phyloP scores from a whole-genome alignment of 2,888 invertebrate species.

The Phlogophora meticulosa region DNA sequence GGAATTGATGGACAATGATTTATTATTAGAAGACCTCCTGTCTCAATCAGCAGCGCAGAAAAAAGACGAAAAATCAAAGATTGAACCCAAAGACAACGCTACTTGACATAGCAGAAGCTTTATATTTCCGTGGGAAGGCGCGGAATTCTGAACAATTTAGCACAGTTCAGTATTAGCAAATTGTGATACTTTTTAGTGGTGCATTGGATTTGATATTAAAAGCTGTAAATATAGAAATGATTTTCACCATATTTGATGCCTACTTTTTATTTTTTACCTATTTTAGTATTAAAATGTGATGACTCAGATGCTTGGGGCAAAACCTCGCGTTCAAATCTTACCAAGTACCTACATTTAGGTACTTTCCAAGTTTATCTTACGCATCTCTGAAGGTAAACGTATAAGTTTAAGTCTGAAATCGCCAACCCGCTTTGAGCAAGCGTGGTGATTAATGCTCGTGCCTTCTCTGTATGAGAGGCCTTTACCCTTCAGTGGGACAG shows the following conservation, averaged over 20 bases:
- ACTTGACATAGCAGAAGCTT: conserved; percentile 83
- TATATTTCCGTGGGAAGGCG: conserved; percentile 80
- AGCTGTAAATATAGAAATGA: conserved; percentile 65
- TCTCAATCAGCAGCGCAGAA: conserved; percentile 80
- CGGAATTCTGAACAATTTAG: conserved; percentile 67
- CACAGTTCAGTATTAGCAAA: conserved; percentile 85
- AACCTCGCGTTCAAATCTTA: too few relatives aligned
- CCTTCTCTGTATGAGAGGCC: too few relatives aligned
- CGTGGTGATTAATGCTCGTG: too few relatives aligned
- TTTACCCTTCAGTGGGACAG: too few relatives aligned
- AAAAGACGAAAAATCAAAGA: conserved; percentile 76
- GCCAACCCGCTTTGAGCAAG: too few relatives aligned
- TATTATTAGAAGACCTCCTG: conserved; percentile 84
- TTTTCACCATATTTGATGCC: conserved; percentile 45
- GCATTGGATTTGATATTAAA: conserved; percentile 66
- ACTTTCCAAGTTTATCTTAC: too few relatives aligned
- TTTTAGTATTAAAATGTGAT: neutral
- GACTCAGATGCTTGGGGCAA: neutral
- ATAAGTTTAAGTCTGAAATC: too few relatives aligned
- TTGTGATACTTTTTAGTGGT: conserved; percentile 78
- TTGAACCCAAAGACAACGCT: conserved; percentile 76
- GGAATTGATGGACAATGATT: conserved; percentile 85
- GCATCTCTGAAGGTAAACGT: too few relatives aligned
- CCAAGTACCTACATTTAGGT: too few relatives aligned
- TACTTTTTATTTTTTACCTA: conserved; percentile 22